Conservation (phyloP, 2,888 invertebrate species). For the Apamea monoglypha region DNA sequence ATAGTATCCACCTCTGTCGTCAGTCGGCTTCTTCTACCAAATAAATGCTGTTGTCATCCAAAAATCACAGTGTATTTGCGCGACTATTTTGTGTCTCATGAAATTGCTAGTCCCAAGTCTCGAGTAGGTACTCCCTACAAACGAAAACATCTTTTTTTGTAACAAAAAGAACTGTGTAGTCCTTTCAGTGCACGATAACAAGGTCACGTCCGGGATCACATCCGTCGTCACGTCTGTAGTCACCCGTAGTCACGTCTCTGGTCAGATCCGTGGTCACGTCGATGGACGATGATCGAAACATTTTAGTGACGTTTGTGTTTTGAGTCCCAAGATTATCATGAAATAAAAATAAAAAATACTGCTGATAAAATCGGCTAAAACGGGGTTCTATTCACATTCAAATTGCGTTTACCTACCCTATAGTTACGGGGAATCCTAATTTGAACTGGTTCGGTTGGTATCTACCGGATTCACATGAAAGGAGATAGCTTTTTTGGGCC, state of each 20-base stretch:
- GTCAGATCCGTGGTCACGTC: not conserved
- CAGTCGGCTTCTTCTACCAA: not conserved
- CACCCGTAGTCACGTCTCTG: not conserved
- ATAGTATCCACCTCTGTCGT: not conserved
- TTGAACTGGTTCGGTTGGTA: not conserved
- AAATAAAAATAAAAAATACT: not conserved
- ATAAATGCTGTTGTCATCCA: slow-evolving; percentile 6
- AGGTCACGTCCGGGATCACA: not conserved
- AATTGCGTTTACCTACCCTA: not conserved
- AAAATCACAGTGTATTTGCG: slow-evolving; percentile 35
- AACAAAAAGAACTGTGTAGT: slow-evolving; percentile 5
- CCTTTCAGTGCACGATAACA: not conserved
- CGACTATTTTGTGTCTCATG: not conserved
- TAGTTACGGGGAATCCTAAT: not conserved
- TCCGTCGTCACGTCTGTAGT: not conserved
- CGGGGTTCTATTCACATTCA: not conserved
- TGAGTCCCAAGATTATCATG: not conserved
- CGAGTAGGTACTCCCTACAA: not conserved
- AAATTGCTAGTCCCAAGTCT: not conserved
- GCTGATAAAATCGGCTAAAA: not conserved
- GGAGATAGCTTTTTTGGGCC: no score
- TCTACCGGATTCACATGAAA: not conserved
- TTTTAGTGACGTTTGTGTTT: slow-evolving; percentile 4
- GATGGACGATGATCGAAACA: not conserved
- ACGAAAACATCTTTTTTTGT: not conserved